Conservation (phyloP, 2,888 invertebrate genomes). For the Papilio demoleus region DNA sequence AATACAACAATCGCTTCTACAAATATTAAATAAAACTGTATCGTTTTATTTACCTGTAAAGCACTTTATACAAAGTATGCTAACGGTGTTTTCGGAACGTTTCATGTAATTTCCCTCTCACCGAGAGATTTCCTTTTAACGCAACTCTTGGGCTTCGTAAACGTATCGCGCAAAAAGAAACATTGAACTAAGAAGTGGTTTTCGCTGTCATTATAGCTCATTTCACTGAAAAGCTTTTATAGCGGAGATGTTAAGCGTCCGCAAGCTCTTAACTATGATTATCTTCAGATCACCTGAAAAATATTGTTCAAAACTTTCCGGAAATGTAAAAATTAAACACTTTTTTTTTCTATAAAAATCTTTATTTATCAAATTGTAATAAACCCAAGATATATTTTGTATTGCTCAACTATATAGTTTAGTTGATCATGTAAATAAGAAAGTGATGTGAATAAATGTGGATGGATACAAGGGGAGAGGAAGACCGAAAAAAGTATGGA, state of each 20-base stretch:
- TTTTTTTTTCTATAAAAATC: neutral
- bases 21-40: constrained; percentile 24
- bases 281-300: constrained; percentile 61
- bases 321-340: constrained; percentile 39
- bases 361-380: too few relatives aligned
- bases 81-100: constrained; percentile 26
- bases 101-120: constrained; percentile 33
- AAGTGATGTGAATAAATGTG: too few relatives aligned
- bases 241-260: constrained; percentile 55
- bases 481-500: too few relatives aligned
- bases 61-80: constrained; percentile 36
- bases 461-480: too few relatives aligned
- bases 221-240: constrained; percentile 70
- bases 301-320: constrained; percentile 51
- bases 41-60: constrained; percentile 27
- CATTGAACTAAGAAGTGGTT: constrained; percentile 66
- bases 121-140: constrained; percentile 48
- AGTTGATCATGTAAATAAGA: too few relatives aligned
- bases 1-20: neutral
- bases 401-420: too few relatives aligned
- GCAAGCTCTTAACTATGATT: constrained; percentile 64
- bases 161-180: constrained; percentile 64
- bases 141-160: constrained; percentile 51
- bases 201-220: constrained; percentile 70
- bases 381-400: too few relatives aligned